phyloP scores from a whole-genome alignment of 2,797 vertebrate genomes.

The Pseudochirops corinnae region DNA sequence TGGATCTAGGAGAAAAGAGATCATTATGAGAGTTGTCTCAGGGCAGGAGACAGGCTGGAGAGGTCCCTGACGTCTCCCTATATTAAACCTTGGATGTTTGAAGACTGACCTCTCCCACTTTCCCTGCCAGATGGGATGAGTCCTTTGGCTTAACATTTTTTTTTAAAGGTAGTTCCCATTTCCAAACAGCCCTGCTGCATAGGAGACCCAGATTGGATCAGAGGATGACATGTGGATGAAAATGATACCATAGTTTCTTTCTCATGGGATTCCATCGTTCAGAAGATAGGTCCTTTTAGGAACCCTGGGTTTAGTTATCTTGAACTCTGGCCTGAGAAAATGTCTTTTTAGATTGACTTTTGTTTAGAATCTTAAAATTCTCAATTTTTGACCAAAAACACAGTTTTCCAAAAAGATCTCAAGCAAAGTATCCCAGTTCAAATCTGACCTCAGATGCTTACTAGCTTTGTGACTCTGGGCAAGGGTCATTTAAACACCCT shows the following conservation, averaged over 20 bases:
- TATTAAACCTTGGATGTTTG: neutral
- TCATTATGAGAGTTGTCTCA: neutral
- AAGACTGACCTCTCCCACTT: neutral
- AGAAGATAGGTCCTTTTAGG: constrained; percentile 27
- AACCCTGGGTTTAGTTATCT: constrained; percentile 15
- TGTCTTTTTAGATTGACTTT: neutral
- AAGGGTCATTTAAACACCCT: neutral
- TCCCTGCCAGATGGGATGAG: neutral
- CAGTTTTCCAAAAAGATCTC: neutral
- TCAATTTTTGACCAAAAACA: neutral
- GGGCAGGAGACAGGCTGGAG: neutral
- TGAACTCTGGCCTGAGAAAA: neutral
- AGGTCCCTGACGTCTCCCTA: neutral
- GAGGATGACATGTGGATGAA: neutral
- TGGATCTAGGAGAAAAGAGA: neutral
- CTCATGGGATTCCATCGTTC: constrained; percentile 24
- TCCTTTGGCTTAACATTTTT: neutral
- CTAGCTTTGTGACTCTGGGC: neutral
- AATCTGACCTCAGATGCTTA: neutral
- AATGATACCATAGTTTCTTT: constrained; percentile 35
- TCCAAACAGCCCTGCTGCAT: neutral
- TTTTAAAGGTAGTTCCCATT: neutral
- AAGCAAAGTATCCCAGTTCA: neutral
- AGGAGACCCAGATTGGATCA: neutral
- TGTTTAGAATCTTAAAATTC: neutral